Conservation (phyloP, 2,113 vertebrate species). For the Spizaetus ornatus region DNA sequence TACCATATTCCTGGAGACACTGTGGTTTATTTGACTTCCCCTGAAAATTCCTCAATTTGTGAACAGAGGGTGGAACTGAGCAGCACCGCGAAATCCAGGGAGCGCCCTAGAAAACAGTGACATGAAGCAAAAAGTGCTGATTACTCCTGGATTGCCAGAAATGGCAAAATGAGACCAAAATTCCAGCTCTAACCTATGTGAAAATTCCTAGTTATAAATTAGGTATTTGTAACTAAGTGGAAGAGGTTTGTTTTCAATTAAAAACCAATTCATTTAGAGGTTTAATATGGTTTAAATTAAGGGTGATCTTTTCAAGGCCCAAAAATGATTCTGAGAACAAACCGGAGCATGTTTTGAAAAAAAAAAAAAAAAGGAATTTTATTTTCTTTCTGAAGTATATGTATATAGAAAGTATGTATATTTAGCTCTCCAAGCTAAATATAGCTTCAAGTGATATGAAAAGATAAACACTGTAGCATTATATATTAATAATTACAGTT, state of each 20-base stretch:
- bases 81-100: not conserved
- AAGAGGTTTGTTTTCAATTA: not conserved
- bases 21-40: not conserved
- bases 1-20: not conserved
- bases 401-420: not conserved
- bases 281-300: not conserved
- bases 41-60: not conserved
- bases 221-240: not conserved
- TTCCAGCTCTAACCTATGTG: not conserved
- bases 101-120: not conserved
- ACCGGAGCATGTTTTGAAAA: not conserved
- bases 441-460: not conserved
- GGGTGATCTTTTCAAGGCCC: not conserved
- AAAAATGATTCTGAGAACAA: not conserved
- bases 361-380: not conserved
- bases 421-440: not conserved
- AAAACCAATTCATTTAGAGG: not conserved
- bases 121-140: not conserved
- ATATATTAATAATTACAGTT: not conserved
- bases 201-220: not conserved
- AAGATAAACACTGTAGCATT: not conserved
- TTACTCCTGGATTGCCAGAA: not conserved
- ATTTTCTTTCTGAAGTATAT: not conserved
- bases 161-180: not conserved
- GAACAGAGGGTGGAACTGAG: not conserved